A percentile compares a stretch with the other conserved stretches of the same genome.
These are phyloP conservation scores for Psix sp. DNA, from an alignment of 1,140 invertebrate genomes.

Conservation along the genomic window DNA sequence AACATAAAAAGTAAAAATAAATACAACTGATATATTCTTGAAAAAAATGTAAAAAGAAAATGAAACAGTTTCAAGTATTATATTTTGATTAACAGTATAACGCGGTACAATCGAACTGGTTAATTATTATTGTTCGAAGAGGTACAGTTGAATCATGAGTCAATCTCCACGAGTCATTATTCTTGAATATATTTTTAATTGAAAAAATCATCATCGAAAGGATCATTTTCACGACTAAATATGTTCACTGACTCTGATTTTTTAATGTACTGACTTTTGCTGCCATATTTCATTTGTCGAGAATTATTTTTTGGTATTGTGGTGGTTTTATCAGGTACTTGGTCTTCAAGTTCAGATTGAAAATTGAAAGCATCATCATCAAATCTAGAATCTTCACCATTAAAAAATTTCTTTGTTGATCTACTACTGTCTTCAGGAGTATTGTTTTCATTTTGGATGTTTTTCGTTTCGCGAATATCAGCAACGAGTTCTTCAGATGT, in stretches of 20 bases:
- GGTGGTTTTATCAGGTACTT: constrained; percentile 67
- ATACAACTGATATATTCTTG: no score
- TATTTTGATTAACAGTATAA: no score
- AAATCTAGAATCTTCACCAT: constrained; percentile 69
- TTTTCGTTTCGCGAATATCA: constrained; percentile 57
- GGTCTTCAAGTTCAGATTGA: constrained; percentile 71
- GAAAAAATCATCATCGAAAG: constrained; percentile 92
- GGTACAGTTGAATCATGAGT: no score
- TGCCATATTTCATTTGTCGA: constrained; percentile 68
- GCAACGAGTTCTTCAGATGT: constrained; percentile 67
- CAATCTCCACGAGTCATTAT: no score
- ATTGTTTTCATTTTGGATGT: constrained; percentile 57
- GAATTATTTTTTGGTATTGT: constrained; percentile 71
- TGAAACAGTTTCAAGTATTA: no score
- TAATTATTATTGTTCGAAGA: no score
- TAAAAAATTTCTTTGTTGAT: constrained; percentile 68
- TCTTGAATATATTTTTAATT: constrained; percentile 74
- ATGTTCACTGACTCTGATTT: constrained; percentile 93
- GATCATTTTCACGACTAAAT: constrained; percentile 87
- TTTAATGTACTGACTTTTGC: constrained; percentile 80
- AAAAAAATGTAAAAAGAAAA: no score
- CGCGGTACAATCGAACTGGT: no score
- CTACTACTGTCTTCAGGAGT: constrained; percentile 62
- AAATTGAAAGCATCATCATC: constrained; percentile 73
- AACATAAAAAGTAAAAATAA: no score